phyloP scores from a whole-genome alignment of 2,888 invertebrate species.

The Epinotia ramella region DNA sequence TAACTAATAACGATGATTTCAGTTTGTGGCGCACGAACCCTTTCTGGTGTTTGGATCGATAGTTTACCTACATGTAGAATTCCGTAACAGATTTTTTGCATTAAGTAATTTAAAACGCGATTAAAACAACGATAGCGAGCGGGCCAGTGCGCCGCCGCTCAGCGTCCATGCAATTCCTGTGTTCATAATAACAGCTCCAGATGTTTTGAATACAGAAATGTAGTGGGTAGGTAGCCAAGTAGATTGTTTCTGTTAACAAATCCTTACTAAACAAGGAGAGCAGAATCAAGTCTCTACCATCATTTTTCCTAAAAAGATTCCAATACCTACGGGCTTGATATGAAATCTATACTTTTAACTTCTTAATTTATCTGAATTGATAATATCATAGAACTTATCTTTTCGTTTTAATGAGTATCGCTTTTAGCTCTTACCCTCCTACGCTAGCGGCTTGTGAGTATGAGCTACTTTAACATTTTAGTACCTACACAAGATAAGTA shows the following conservation, averaged over 20 bases:
- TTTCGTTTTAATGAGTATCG: background rate
- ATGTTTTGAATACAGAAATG: slow-evolving; percentile 42
- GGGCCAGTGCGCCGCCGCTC: slow-evolving; percentile 71
- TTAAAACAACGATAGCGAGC: slow-evolving; percentile 64
- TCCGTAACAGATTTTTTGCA: slow-evolving; percentile 76
- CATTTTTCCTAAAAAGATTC: background rate
- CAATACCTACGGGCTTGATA: background rate
- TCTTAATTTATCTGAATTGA: background rate
- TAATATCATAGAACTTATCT: slow-evolving; percentile 5
- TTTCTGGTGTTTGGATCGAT: slow-evolving; percentile 80
- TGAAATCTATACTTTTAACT: slow-evolving; percentile 8
- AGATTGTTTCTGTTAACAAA: slow-evolving; percentile 31
- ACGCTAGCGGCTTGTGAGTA: slow-evolving; percentile 11
- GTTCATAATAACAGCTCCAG: slow-evolving; percentile 53
- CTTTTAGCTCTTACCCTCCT: slow-evolving; percentile 27
- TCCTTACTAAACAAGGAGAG: slow-evolving; percentile 21
- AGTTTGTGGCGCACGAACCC: slow-evolving; percentile 77
- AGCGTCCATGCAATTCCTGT: slow-evolving; percentile 59
- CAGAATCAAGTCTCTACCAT: slow-evolving; percentile 15
- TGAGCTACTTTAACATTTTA: slow-evolving; percentile 3
- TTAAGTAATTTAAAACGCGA: slow-evolving; percentile 65
- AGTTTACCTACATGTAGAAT: slow-evolving; percentile 73
- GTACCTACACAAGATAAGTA: background rate
- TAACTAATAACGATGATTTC: slow-evolving; percentile 69
- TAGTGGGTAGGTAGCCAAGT: slow-evolving; percentile 19